Evolutionary conservation across 64 coral and sea anemone genomes (phyloP), one percentile per base, ranked within the genome.

Genomic region (Cladopsammia gracilis): DNA sequence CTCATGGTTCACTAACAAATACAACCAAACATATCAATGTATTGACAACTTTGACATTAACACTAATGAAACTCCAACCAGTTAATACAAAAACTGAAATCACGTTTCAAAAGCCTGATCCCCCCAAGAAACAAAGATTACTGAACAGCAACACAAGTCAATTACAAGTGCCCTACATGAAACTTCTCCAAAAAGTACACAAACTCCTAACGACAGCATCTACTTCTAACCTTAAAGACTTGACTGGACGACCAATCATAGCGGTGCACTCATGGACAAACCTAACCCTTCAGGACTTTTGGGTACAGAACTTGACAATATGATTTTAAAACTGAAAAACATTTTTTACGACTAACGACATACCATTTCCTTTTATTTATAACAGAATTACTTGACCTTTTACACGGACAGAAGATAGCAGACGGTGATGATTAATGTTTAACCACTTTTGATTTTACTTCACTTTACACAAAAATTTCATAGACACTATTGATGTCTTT

Each of bases 121-220:
- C 11, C 1, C 50, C 43, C 4, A 3, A 19, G 1, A 75, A 75
- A 1, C 10, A 3, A 3, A 5, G 16, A 10, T 15, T 51, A 75
- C 48, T 23, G 6, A 8, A 75, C 7, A 3, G 16, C 7, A 44
- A 43, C 3, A 3, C 0, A 1, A 16, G 51, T 4, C 49, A 74
- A 56, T 1, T 88, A 1, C 69, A 88, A 3, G 0, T 88, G 4
- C 70, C 54, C 4, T 76, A 44, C 54, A 88, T 88, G 69, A 88
- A 88, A 6, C 51, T 88, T 0, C 58, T 88, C 14, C 86, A 51
- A 6, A 74, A 74, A 88, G 86, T 75, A 23, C 86, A 88, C n/a
- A 88, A 88, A 58, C 70, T 88, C 16, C 19, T 25, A 4, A 46
- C 61, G 0, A 45, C 24, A 6, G 23, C 50, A 0, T 75, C 86